Base-by-base conservation (phyloP, 2,113 vertebrate species). In the Axis porcinus region DNA sequence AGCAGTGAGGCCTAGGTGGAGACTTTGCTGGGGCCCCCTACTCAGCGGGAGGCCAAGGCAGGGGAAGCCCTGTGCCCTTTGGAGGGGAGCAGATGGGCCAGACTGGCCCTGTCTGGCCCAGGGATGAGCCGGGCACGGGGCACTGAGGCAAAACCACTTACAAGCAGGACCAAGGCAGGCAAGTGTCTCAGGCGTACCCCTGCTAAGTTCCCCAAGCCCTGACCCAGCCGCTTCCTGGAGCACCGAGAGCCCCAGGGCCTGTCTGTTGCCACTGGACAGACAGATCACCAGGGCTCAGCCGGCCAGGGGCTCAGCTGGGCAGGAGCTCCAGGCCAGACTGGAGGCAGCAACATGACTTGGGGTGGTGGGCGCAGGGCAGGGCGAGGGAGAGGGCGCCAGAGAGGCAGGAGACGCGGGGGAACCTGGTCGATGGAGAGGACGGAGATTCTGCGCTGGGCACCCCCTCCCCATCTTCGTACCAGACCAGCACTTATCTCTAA, bases 401-500 rank as follows among this genome's bases (percentile, higher is more conserved):
- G 12, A 82, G 85, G 7, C 28, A 8, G 25, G 36, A 30, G 40
- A 17, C 10, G 1, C 0, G 4, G 19, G 40, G 55, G 55, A 30
- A 28, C 2, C 36, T 2, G 30, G 40, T 64, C 8, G 1, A 6
- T 10, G 33, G 55, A 21, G 47, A 62, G 64, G n/a, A 28, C 4
- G 25, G 67, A 47, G 50, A 43, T 27, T 23, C 36, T 11, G 16
- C 23, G 11, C 40, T 11, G 1, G 62, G 76, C 50, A 14, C 2
- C 85, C 89, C 30, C 3, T 82, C 28, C 54, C 2, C 21, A 19
- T 12, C 86, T 21, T 33, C 13, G 57, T 16, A 91, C 97, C 89
- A 96, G 93, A 40, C 94, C 52, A 3, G 43, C 0, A 23, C 91
- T 98, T 98, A 98, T 98, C 97, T 97, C 36, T 76, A 60, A 76